phyloP scores from a whole-genome alignment of 2,888 invertebrate species.

The Xylophagus ater region DNA sequence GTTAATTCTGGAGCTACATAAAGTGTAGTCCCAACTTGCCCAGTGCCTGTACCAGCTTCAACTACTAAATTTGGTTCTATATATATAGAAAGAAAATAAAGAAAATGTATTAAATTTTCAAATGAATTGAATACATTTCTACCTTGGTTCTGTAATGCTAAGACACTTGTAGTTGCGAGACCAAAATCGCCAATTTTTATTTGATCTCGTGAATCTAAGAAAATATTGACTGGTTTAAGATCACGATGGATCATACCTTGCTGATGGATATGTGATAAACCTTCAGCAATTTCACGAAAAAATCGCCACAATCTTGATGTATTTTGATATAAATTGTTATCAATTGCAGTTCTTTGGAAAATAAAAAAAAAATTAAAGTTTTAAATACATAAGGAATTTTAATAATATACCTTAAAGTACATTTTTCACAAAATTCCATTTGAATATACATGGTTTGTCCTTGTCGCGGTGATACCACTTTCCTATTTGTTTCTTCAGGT shows the following conservation, averaged over 20 bases:
- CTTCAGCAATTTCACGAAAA: slow-evolving; percentile 88
- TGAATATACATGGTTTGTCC: slow-evolving; percentile 68
- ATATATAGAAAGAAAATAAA: too few species aligned
- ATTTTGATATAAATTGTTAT: slow-evolving; percentile 64
- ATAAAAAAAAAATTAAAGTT: slow-evolving; percentile 7
- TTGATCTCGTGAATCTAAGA: slow-evolving; percentile 86
- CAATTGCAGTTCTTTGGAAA: slow-evolving; percentile 63
- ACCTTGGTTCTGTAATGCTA: slow-evolving; percentile 34
- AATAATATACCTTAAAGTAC: slow-evolving; percentile 56
- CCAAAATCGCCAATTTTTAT: slow-evolving; percentile 98
- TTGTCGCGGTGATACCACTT: slow-evolving; percentile 26
- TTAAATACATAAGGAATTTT: not conserved
- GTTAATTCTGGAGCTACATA: slow-evolving; percentile 92
- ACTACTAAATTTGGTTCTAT: slow-evolving; percentile 22
- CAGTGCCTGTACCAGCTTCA: slow-evolving; percentile 45
- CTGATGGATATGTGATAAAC: slow-evolving; percentile 81
- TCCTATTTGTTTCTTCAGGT: slow-evolving; percentile 21
- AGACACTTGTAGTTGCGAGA: slow-evolving; percentile 72
- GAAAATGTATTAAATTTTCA: too few species aligned
- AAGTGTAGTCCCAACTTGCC: slow-evolving; percentile 85
- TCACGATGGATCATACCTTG: slow-evolving; percentile 83
- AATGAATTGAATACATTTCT: too few species aligned
- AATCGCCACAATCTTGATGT: slow-evolving; percentile 77
- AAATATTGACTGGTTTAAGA: slow-evolving; percentile 84
- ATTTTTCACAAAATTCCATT: slow-evolving; percentile 99